These are phyloP conservation scores for Sclerurus mexicanus DNA, from an alignment of 2,113 vertebrate genomes.

Conservation along the genomic window DNA sequence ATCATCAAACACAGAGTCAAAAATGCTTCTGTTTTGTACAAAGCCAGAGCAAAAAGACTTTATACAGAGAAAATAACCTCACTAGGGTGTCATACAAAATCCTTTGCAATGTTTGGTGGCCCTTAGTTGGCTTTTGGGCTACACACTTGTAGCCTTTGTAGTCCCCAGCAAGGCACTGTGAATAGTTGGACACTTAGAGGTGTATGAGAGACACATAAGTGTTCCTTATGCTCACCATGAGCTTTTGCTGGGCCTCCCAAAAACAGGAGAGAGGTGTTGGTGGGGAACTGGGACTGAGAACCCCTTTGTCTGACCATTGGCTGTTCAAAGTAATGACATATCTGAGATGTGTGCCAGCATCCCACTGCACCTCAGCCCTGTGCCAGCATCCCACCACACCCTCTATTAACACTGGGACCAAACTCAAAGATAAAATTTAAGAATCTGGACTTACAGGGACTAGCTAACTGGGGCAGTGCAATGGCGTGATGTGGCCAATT, in stretches of 20 bases:
- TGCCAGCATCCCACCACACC: background rate
- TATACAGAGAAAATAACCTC: background rate
- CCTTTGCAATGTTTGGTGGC: background rate
- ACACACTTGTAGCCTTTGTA: background rate
- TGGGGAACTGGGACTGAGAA: background rate
- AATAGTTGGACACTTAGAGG: fast-evolving
- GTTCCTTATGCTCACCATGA: background rate
- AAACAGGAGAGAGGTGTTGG: fast-evolving
- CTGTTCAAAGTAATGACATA: background rate
- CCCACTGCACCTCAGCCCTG: background rate
- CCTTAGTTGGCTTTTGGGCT: background rate
- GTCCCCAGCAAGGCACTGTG: background rate
- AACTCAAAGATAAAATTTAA: background rate
- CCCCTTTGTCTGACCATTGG: fast-evolving
- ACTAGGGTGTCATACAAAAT: background rate
- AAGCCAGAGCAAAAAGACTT: background rate
- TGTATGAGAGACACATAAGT: fast-evolving
- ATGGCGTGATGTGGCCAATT: too few species aligned
- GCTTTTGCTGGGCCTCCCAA: background rate
- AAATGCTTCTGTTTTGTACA: background rate
- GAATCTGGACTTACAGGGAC: background rate
- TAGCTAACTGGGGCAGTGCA: fast-evolving
- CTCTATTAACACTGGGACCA: fast-evolving
- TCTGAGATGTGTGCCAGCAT: fast-evolving
- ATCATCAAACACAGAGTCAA: background rate